Percentiles rank a stretch among this genome's conserved stretches.
phyloP scores from a whole-genome alignment of 2,797 vertebrate species.

The Clarias pachynema region DNA sequence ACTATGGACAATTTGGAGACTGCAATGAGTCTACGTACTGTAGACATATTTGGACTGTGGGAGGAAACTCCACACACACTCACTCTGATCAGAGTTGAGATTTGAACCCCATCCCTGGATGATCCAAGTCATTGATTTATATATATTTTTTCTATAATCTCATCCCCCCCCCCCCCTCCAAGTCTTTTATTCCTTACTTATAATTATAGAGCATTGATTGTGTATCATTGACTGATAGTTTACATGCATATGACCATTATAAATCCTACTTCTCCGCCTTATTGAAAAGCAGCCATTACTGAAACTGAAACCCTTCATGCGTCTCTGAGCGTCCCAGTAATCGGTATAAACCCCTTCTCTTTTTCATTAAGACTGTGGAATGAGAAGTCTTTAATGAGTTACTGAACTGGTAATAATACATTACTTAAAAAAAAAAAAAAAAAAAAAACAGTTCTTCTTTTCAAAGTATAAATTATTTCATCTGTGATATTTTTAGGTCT shows the following conservation, averaged over 20 bases:
- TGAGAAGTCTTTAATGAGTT: background rate
- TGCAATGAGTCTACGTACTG: too few species aligned
- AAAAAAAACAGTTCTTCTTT: background rate
- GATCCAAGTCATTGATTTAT: too few species aligned
- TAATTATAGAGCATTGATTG: background rate
- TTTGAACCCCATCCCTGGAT: too few species aligned
- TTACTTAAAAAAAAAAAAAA: background rate
- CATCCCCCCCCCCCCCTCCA: background rate
- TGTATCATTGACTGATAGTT: background rate
- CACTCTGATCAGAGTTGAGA: too few species aligned
- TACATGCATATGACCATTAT: background rate
- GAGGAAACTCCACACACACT: too few species aligned
- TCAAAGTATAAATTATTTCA: background rate
- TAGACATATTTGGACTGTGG: too few species aligned
- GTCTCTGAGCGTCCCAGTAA: background rate
- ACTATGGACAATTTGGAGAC: too few species aligned
- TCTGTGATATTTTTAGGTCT: constrained; percentile 11
- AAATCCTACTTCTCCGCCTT: background rate
- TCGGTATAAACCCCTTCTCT: background rate
- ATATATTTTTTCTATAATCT: background rate
- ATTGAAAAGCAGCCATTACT: background rate
- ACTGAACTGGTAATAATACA: background rate
- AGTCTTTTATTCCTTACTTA: background rate
- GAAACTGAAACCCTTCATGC: background rate
- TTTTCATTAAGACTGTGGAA: constrained; percentile 11